Conservation (phyloP, 1,140 invertebrate species). For the Zaprionus africanus region DNA sequence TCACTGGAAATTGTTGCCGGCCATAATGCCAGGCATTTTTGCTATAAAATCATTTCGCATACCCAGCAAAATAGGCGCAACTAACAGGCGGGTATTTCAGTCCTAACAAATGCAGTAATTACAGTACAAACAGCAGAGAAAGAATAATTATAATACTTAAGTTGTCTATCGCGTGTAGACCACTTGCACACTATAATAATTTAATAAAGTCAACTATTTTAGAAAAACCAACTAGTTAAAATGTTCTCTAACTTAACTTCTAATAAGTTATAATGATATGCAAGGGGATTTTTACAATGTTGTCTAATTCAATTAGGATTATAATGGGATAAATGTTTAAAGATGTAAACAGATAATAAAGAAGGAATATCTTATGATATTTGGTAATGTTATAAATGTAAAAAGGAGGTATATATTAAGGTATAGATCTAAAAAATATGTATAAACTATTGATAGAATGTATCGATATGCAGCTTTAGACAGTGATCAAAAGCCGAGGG, state of each 20-base stretch:
- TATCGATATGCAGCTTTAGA: too few relatives aligned
- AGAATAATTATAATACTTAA: conserved; percentile 12
- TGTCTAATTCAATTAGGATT: too few relatives aligned
- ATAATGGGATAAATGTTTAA: not conserved
- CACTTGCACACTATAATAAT: not conserved
- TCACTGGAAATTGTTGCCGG: conserved; percentile 67
- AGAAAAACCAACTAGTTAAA: conserved; percentile 1
- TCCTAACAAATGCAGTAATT: not conserved
- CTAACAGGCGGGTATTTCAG: conserved; percentile 8
- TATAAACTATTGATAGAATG: too few relatives aligned
- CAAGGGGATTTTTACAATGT: not conserved
- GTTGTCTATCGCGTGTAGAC: conserved; percentile 20
- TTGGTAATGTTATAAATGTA: too few relatives aligned
- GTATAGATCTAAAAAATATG: too few relatives aligned
- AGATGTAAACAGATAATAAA: too few relatives aligned
- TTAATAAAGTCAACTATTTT: not conserved
- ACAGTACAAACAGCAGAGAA: not conserved
- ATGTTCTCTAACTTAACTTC: not conserved
- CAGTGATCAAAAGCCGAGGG: too few relatives aligned
- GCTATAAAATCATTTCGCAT: conserved; percentile 52
- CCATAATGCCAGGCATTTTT: conserved; percentile 70
- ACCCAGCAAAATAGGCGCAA: conserved; percentile 15
- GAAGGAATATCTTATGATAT: too few relatives aligned
- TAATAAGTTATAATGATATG: not conserved
- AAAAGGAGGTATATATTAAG: too few relatives aligned